Evolutionary conservation across 1,140 invertebrate genomes (phyloP), one percentile per base, ranked within the genome.

Genomic region (Brachystomella parvula): DNA sequence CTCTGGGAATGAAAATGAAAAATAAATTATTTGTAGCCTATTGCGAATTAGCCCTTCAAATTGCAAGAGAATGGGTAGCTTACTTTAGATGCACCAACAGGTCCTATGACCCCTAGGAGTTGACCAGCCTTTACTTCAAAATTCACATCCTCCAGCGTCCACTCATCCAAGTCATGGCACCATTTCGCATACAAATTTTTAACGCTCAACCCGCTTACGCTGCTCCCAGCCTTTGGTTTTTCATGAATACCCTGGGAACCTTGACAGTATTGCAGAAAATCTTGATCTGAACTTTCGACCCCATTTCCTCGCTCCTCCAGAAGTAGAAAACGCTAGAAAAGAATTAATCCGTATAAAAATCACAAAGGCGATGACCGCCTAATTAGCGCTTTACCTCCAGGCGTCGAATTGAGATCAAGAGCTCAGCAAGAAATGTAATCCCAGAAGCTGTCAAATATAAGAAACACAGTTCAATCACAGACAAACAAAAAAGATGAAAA

Each of bases 11-110:
- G 17, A 2, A 28, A 17, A 24, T 19, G n/a, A 53, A 26, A 12
- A 3, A 33, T 31, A 19, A 33, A 31, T 47, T 15, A 53, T 24
- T n/a, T 26, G 6, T n/a, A n/a, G n/a, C n/a, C n/a, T 15, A n/a
- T 15, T 6, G 21, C 19, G 21, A 47, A n/a, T n/a, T n/a, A n/a
- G n/a, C n/a, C n/a, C n/a, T n/a, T n/a, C n/a, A n/a, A n/a, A n/a
- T n/a, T n/a, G n/a, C n/a, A n/a, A n/a, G n/a, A n/a, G n/a, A n/a
- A n/a, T 31, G 26, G 2, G 3, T n/a, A 1, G 29, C 35, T 63
- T 78, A 87, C 85, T 79, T 92, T 92, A 19, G 90, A 89, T 0
- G 85, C 81, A 3, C 89, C 89, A 32, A 92, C 89, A 39, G 85
- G 84, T 2, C 90, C 90, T 47, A 92, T 85, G 2, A 92, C 78